A percentile compares a stretch with the other conserved stretches of the same genome.
Evolutionary conservation across 1,140 invertebrate genomes (phyloP).

Genomic region (Neodiprion fabricii): DNA sequence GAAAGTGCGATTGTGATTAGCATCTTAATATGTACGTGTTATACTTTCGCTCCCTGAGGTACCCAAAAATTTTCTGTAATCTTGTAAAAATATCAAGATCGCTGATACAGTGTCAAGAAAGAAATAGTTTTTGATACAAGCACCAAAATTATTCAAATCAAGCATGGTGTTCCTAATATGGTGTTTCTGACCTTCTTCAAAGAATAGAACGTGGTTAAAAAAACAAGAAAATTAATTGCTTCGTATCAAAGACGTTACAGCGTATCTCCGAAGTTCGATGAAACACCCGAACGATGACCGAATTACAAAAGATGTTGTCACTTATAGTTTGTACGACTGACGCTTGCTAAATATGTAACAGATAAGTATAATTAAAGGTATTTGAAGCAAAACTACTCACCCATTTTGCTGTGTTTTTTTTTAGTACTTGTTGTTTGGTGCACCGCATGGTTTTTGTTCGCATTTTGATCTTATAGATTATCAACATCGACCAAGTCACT

Average conservation of each 20-base stretch:
- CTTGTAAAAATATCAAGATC: too few relatives aligned
- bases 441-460: conserved; percentile 55
- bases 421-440: conserved; percentile 26
- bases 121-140: too few relatives aligned
- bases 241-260: too few relatives aligned
- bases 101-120: too few relatives aligned
- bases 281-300: too few relatives aligned
- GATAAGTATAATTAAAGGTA: not conserved
- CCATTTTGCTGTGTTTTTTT: conserved; percentile 15
- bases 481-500: conserved; percentile 66
- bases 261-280: too few relatives aligned
- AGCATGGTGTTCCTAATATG: too few relatives aligned
- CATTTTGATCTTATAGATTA: conserved; percentile 58
- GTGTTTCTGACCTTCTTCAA: too few relatives aligned
- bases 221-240: too few relatives aligned
- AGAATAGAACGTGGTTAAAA: too few relatives aligned
- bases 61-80: too few relatives aligned
- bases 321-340: not conserved
- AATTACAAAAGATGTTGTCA: not conserved
- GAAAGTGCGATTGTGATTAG: not conserved
- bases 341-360: not conserved
- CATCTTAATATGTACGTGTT: not conserved
- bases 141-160: too few relatives aligned
- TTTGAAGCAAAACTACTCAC: not conserved
- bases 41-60: not conserved